A percentile compares a stretch with the other conserved stretches of the same genome.
Evolutionary conservation across 1,140 invertebrate species (phyloP).

Genomic region (Anoplophora glabripennis): DNA sequence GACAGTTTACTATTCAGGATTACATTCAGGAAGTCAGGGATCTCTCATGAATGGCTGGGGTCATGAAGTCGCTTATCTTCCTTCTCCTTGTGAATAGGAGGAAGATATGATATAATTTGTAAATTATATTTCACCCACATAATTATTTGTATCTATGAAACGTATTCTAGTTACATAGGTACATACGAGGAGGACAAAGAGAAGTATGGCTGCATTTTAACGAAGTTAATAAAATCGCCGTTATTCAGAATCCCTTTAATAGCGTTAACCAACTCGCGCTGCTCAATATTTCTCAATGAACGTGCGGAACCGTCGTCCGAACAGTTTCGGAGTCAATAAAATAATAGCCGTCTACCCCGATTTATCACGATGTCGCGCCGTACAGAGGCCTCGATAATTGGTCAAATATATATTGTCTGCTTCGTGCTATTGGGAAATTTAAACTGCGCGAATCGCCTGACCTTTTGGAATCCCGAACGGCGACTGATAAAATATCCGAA

Average conservation of each 20-base stretch:
- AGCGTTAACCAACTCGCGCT: not conserved
- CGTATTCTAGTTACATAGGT: too few relatives aligned
- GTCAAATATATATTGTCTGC: constrained; percentile 37
- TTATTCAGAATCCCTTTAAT: not conserved
- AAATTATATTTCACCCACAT: too few relatives aligned
- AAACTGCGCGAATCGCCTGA: constrained; percentile 13
- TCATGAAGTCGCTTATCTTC: too few relatives aligned
- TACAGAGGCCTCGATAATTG: constrained; percentile 36
- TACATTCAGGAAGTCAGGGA: too few relatives aligned
- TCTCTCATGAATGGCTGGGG: too few relatives aligned
- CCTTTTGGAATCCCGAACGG: constrained; percentile 15
- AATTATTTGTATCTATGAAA: too few relatives aligned
- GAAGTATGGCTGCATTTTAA: not conserved
- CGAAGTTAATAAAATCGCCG: not conserved
- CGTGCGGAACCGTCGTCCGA: constrained; percentile 22
- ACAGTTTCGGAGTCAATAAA: constrained; percentile 31
- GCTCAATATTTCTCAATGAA: not conserved
- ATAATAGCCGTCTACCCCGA: constrained; percentile 34
- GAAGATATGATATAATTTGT: too few relatives aligned
- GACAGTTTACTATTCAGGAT: too few relatives aligned
- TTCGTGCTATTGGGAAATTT: constrained; percentile 25
- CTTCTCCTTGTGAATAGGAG: too few relatives aligned
- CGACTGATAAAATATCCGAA: not conserved
- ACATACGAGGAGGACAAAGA: too few relatives aligned
- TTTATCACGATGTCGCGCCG: constrained; percentile 36